Conservation (phyloP, 2,888 invertebrate species). For the Amblyjoppa proteus region DNA sequence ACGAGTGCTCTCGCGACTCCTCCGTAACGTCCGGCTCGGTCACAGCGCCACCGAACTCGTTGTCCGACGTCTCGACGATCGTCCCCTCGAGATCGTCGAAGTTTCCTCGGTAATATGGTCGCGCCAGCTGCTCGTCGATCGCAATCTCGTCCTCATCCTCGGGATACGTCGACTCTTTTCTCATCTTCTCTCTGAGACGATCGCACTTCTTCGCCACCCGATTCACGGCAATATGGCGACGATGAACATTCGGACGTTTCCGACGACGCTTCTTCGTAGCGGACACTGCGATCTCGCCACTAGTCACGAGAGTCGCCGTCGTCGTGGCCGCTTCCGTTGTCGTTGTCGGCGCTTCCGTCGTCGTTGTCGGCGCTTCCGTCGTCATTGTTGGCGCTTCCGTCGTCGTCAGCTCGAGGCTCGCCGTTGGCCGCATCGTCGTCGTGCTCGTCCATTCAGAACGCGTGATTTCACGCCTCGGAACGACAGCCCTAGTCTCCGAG, state of each 20-base stretch:
- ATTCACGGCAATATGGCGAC: neutral
- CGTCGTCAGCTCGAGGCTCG: neutral
- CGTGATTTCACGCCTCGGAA: neutral
- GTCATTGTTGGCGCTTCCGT: constrained; percentile 19
- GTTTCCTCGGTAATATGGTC: neutral
- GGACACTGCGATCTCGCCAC: neutral
- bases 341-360: constrained; percentile 18
- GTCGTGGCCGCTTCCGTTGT: constrained; percentile 2
- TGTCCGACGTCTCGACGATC: neutral
- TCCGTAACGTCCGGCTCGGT: neutral
- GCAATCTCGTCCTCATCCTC: neutral
- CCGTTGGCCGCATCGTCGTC: constrained; percentile 7
- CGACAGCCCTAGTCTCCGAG: neutral
- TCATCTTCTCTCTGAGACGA: constrained; percentile 13
- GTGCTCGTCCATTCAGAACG: neutral
- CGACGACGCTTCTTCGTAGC: neutral
- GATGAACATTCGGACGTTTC: neutral
- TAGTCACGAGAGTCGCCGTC: neutral
- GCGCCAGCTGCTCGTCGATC: neutral
- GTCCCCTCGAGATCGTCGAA: neutral
- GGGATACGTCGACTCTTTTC: neutral
- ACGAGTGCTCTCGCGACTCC: neutral
- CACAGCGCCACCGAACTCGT: neutral
- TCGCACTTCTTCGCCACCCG: constrained; percentile 8
- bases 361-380: constrained; percentile 14